Base-by-base conservation (phyloP, 2,797 vertebrate genomes). In the Diplodus sargus region DNA sequence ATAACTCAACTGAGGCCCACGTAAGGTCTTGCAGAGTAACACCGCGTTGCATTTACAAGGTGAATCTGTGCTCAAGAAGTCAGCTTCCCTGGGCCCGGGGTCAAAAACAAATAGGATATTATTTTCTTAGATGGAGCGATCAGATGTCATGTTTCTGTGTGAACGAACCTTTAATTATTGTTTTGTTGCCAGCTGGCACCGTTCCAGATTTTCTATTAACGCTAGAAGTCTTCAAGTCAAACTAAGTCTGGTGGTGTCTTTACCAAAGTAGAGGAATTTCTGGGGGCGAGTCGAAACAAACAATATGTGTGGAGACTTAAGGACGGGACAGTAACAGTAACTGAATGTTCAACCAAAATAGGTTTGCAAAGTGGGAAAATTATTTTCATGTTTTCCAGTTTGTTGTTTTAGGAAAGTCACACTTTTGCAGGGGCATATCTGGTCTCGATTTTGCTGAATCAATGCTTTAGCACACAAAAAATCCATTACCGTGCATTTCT, bases 151-250 rank as follows among this genome's bases (percentile, higher is more conserved):
- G 17, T 17, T n/a, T 67, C 56, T 60, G n/a, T 57, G 43, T 57
- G 49, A 68, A 71, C 42, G 69, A 77, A 61, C 22, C 28, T 42
- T 66, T 52, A 28, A 67, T 42, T 66, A 47, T 1, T 58, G 52
- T 49, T 64, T 66, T 43, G 17, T 45, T 81, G 71, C 65, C 75
- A 86, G 17, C 45, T 67, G 71, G 69, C 52, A 47, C 4, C 3
- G 1, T 18, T 12, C 23, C 45, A 20, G 48, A 54, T 63, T 34
- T 57, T 64, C n/a, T 6, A 71, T 34, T 48, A 59, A 22, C 42
- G 42, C 16, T 47, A 51, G 22, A 23, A 47, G 49, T 45, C 20
- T 34, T 77, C 0, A 1, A 72, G 51, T 73, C 42, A 52, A 28
- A 42, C 22, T 13, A 45, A 30, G 9, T 25, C 20, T 43, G 11